Conservation (phyloP, 2,888 invertebrate species). For the Celastrina argiolus region DNA sequence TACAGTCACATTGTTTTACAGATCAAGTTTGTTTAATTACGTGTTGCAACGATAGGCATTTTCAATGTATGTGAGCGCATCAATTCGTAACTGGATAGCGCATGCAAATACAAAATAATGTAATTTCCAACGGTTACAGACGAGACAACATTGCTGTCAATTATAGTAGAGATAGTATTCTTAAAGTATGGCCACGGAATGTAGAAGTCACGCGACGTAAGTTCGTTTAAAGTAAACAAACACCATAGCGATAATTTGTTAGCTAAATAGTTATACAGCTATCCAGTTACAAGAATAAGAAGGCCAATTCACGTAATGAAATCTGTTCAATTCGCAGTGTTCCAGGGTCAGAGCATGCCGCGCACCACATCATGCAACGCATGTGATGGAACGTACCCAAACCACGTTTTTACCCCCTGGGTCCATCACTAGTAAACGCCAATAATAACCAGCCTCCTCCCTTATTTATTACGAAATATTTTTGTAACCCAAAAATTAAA, state of each 20-base stretch:
- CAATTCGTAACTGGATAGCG: not conserved
- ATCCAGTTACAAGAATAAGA: not conserved
- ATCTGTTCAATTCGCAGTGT: not conserved
- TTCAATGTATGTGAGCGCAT: not conserved
- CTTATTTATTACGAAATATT: too few species aligned
- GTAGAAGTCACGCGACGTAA: not conserved
- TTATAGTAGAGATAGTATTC: not conserved
- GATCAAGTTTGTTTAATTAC: not conserved
- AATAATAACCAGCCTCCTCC: too few species aligned
- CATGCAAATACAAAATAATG: not conserved
- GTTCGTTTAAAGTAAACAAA: not conserved
- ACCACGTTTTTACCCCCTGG: too few species aligned
- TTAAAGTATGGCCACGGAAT: not conserved
- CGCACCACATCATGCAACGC: too few species aligned
- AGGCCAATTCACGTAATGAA: not conserved
- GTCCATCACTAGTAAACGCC: too few species aligned
- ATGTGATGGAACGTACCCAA: too few species aligned
- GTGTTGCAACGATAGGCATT: not conserved
- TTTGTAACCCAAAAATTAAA: too few species aligned
- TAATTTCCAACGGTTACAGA: not conserved
- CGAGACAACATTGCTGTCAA: not conserved
- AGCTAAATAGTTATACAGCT: not conserved
- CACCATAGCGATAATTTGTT: not conserved
- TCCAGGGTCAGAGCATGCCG: not conserved
- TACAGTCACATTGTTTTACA: too few species aligned